These are phyloP conservation scores for Melolontha melolontha DNA, from an alignment of 2,888 invertebrate species.

Conservation along the genomic window DNA sequence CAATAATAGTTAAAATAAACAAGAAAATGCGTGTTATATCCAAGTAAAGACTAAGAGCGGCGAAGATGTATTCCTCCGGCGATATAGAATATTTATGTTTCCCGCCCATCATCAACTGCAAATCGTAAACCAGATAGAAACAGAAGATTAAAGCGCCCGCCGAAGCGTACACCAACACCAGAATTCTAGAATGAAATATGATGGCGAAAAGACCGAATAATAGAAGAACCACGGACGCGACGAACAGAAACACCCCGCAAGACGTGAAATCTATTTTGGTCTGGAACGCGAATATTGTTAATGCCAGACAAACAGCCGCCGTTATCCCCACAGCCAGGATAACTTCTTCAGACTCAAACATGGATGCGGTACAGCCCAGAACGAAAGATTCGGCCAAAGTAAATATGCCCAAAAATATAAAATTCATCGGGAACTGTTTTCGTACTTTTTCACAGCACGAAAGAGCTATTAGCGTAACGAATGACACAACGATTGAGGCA, in stretches of 20 bases:
- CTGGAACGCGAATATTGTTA: constrained; percentile 94
- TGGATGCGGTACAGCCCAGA: constrained; percentile 78
- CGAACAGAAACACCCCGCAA: constrained; percentile 82
- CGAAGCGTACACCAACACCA: constrained; percentile 83
- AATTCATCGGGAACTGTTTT: constrained; percentile 87
- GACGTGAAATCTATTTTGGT: constrained; percentile 90
- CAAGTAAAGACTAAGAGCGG: constrained; percentile 88
- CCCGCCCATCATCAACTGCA: constrained; percentile 93
- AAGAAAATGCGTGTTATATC: constrained; percentile 92
- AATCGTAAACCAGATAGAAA: constrained; percentile 90
- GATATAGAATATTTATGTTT: constrained; percentile 92
- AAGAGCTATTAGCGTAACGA: constrained; percentile 85
- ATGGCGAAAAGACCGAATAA: constrained; percentile 82
- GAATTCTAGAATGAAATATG: constrained; percentile 69
- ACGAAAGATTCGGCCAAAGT: constrained; percentile 86
- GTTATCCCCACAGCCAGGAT: constrained; percentile 93
- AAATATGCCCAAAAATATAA: constrained; percentile 89
- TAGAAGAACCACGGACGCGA: constrained; percentile 79
- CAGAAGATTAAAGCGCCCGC: constrained; percentile 91
- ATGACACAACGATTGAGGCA: constrained; percentile 59
- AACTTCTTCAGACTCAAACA: constrained; percentile 71
- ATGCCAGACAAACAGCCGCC: constrained; percentile 83
- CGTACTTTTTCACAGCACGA: constrained; percentile 89
- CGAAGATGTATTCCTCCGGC: constrained; percentile 95
- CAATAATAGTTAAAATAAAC: constrained; percentile 84